These are phyloP conservation scores for Paratilapia polleni DNA, from an alignment of 2,113 vertebrate genomes.

Conservation along the genomic window DNA sequence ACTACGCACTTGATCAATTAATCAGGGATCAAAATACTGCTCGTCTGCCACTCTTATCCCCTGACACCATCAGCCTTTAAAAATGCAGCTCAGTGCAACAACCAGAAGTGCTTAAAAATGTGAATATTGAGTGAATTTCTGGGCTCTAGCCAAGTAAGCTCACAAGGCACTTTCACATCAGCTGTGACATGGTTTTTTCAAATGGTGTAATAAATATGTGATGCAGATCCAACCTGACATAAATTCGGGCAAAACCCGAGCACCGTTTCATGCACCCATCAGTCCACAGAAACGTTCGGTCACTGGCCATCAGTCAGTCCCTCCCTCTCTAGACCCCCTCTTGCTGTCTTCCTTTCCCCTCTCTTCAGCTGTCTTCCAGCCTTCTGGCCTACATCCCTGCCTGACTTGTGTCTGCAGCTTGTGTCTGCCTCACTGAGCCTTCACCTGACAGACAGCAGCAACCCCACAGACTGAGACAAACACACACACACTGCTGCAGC, in stretches of 20 bases:
- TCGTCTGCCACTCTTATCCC: not conserved
- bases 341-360: not conserved
- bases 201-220: slow-evolving; percentile 5
- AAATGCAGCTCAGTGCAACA: not conserved
- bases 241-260: not conserved
- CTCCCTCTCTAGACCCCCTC: not conserved
- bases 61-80: not conserved
- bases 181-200: not conserved
- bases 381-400: slow-evolving; percentile 2
- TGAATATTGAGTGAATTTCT: not conserved
- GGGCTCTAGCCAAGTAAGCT: not conserved
- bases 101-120: not conserved
- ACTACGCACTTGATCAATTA: not conserved
- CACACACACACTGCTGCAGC: slow-evolving; percentile 11
- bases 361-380: not conserved
- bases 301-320: not conserved
- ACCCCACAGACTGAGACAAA: slow-evolving; percentile 10
- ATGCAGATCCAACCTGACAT: not conserved
- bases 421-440: slow-evolving; percentile 39
- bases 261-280: not conserved
- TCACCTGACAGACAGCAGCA: slow-evolving; percentile 43
- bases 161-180: not conserved
- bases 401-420: slow-evolving; percentile 15
- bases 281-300: not conserved
- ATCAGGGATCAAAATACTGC: not conserved